Evolutionary conservation across 2,888 invertebrate species (phyloP), one percentile per base, ranked within the genome.

Genomic region (Mythimna lalbum): DNA sequence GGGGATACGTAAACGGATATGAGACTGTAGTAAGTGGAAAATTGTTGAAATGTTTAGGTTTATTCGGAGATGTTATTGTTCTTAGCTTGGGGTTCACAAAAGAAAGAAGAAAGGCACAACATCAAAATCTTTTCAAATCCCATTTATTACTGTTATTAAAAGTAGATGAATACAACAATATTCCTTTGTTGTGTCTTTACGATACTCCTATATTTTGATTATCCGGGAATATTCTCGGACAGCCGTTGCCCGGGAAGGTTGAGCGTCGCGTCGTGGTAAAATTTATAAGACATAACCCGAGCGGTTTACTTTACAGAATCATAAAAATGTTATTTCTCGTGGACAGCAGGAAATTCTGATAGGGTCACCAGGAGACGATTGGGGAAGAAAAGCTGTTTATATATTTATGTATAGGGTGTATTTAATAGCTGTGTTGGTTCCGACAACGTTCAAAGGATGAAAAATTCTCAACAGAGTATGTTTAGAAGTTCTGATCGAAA

Each of bases 261-360:
- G 53, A 67, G 61, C 66, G 67, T 62, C 60, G 79, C 61, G 39
- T 59, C 71, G 79, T 70, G 75, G 79, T 73, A 76, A 79, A 83
- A 77, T 81, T 83, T 83, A 81, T 83, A 81, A 81, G 74, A 77
- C 66, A 75, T 78, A 81, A 81, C 77, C 63, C 69, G 70, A 56
- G 60, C 77, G 76, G 80, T 80, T 80, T 83, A 77, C 76, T 83
- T 83, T 81, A 83, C 80, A 76, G 77, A 81, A 77, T 63, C 81
- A 77, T 83, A 83, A 83, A 82, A 83, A 78, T 76, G 72, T 83
- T 83, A 81, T 80, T 76, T 72, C 76, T 79, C 56, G 69, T 77
- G 83, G 83, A 76, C 79, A 76, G 73, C 81, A 64, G 60, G 73
- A 74, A 39, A 75, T 80, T 81, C 68, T 80, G 71, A 63, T 62